phyloP scores from a whole-genome alignment of 2,113 vertebrate species.

The Kryptolebias marmoratus region DNA sequence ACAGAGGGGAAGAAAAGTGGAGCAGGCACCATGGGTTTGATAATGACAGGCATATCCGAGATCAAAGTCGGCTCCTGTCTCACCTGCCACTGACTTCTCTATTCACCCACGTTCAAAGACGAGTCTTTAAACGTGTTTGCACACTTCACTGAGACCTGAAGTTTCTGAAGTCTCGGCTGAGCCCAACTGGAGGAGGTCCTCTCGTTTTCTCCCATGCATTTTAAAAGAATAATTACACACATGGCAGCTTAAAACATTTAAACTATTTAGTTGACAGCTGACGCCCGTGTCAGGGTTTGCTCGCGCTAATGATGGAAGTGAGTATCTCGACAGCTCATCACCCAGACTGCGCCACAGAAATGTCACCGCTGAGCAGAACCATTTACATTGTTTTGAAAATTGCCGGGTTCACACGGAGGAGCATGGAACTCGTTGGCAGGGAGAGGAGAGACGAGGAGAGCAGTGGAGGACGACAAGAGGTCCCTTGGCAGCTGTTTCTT shows the following conservation, averaged over 20 bases:
- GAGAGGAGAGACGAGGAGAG: slow-evolving; percentile 20
- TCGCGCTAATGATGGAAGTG: slow-evolving; percentile 41
- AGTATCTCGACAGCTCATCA: slow-evolving; percentile 61
- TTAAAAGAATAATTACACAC: slow-evolving; percentile 41
- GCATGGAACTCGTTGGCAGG: slow-evolving; percentile 70
- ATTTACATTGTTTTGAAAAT: slow-evolving; percentile 58
- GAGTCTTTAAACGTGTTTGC: slow-evolving; percentile 30
- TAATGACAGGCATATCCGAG: slow-evolving; percentile 47
- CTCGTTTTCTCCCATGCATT: slow-evolving; percentile 2
- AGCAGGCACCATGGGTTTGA: slow-evolving; percentile 61
- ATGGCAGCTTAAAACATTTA: slow-evolving; percentile 17
- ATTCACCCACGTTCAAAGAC: slow-evolving; percentile 44
- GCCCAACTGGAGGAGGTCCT: slow-evolving; percentile 12
- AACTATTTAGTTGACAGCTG: slow-evolving; percentile 36
- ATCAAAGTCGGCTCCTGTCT: slow-evolving; percentile 49
- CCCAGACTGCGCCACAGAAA: slow-evolving; percentile 60
- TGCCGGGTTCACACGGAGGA: slow-evolving; percentile 71
- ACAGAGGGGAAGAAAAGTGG: slow-evolving; percentile 61
- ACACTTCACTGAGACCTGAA: slow-evolving; percentile 22
- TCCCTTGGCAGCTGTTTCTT: slow-evolving; percentile 73
- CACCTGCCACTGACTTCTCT: slow-evolving; percentile 31
- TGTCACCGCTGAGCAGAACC: slow-evolving; percentile 59
- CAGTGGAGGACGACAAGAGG: slow-evolving; percentile 33
- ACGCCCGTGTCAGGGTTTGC: slow-evolving; percentile 33
- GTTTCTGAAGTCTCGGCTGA: slow-evolving; percentile 35